A percentile compares a stretch with the other conserved stretches of the same genome.
Conservation (phyloP, 2,888 invertebrate genomes). For the Litoditis marina region DNA sequence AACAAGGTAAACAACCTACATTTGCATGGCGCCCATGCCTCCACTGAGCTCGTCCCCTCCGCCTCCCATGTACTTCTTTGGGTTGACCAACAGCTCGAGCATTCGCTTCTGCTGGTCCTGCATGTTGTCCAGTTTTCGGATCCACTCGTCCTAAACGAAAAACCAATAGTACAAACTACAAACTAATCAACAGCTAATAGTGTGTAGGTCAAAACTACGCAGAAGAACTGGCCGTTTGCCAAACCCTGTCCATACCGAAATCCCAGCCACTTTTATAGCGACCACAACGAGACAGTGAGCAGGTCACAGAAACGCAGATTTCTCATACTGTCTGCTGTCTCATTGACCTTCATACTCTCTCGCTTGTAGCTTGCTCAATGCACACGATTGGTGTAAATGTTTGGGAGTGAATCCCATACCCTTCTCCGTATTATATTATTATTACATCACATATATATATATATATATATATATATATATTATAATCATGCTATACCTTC, state of each 20-base stretch:
- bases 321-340: no score
- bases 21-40: conserved; percentile 41
- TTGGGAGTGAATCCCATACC: conserved; percentile 13
- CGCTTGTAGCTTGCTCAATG: no score
- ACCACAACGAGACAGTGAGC: no score
- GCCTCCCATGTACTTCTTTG: conserved; percentile 64
- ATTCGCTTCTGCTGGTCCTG: conserved; percentile 90
- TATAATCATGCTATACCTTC: conserved; percentile 66
- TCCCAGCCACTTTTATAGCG: no score
- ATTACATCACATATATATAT: no score
- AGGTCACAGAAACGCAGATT: no score
- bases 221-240: no score
- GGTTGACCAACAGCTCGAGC: conserved; percentile 89
- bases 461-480: background rate
- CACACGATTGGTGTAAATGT: background rate
- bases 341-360: no score
- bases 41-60: conserved; percentile 49
- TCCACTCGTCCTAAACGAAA: conserved; percentile 63
- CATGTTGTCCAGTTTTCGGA: conserved; percentile 73
- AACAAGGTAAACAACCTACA: conserved; percentile 37
- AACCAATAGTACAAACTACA: no score
- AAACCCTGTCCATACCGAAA: no score
- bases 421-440: conserved; percentile 4
- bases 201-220: no score
- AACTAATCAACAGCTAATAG: no score